Evolutionary conservation across 2,888 invertebrate genomes (phyloP).

Genomic region (Eledone cirrhosa): DNA sequence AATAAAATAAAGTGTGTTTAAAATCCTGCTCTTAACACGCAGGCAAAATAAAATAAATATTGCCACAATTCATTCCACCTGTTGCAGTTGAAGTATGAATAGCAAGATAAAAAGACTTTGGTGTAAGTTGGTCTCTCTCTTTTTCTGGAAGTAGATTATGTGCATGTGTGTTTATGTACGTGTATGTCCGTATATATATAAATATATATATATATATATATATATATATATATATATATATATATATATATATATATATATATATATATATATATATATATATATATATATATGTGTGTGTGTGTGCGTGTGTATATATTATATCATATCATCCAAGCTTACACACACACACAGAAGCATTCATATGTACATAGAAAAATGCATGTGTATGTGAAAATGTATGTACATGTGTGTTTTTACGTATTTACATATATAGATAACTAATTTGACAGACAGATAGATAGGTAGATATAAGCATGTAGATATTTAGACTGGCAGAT

Average conservation of each 20-base stretch:
- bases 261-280: not conserved
- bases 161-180: not conserved
- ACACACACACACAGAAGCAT: not conserved
- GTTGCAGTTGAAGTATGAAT: no score
- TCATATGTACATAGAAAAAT: not conserved
- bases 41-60: no score
- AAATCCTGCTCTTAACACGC: no score
- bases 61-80: no score
- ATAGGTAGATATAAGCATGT: not conserved
- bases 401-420: not conserved
- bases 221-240: not conserved
- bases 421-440: not conserved
- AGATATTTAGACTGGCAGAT: not conserved
- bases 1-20: no score
- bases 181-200: not conserved
- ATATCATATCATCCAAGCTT: not conserved
- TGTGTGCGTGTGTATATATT: not conserved
- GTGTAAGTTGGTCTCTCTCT: no score
- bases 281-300: not conserved
- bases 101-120: no score
- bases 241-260: not conserved
- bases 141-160: not conserved
- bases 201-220: not conserved
- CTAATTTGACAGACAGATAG: not conserved
- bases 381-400: not conserved